phyloP scores from a whole-genome alignment of 1,140 invertebrate species.

The Zaprionus tsacasi region DNA sequence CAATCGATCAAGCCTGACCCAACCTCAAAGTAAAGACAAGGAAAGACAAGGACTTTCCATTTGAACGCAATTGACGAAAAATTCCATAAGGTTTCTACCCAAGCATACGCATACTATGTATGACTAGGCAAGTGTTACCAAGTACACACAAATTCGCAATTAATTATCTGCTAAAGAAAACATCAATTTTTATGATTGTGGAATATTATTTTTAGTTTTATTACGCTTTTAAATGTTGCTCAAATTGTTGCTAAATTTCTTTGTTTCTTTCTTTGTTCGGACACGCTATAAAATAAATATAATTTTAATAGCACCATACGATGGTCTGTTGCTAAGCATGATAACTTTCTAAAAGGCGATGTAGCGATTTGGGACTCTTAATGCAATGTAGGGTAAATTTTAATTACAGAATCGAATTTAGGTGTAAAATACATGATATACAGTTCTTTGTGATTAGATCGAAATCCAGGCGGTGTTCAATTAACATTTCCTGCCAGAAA shows the following conservation, averaged over 20 bases:
- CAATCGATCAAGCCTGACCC: not conserved
- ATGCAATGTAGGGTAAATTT: too few species aligned
- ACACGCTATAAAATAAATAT: not conserved
- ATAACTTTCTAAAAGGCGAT: too few species aligned
- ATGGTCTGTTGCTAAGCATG: not conserved
- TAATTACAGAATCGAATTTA: too few species aligned
- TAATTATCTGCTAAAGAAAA: slow-evolving; percentile 6
- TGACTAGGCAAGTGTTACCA: not conserved
- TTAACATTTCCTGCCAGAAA: too few species aligned
- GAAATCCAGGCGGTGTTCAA: too few species aligned
- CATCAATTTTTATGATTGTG: slow-evolving; percentile 4
- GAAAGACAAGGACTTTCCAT: not conserved
- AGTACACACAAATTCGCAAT: slow-evolving; percentile 8
- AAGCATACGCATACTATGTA: not conserved
- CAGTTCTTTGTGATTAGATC: too few species aligned
- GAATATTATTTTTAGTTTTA: not conserved
- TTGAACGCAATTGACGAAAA: not conserved
- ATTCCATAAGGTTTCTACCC: not conserved
- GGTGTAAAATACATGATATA: too few species aligned
- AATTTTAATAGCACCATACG: not conserved
- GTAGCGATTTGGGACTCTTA: too few species aligned
- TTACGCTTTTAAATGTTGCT: not conserved
- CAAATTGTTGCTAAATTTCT: not conserved
- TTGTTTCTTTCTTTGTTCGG: not conserved
- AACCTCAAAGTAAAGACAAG: not conserved